Evolutionary conservation across 2,113 vertebrate genomes (phyloP).

Genomic region (Tachysurus vachellii): DNA sequence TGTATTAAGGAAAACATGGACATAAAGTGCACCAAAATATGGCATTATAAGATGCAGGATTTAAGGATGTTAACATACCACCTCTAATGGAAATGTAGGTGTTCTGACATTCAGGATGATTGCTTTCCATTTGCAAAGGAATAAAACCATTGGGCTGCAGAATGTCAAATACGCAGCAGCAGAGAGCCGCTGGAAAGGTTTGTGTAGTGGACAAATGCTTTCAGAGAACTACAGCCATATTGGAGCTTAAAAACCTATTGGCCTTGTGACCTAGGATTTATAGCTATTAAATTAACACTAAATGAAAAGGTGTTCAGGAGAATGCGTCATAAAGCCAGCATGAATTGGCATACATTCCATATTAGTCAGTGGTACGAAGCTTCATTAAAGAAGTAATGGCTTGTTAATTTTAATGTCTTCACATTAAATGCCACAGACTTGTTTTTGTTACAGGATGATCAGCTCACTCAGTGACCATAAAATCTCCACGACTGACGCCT

Average conservation of each 20-base stretch:
- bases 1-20: neutral
- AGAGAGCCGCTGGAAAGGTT: neutral
- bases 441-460: constrained; percentile 24
- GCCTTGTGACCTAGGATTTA: neutral
- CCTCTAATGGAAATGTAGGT: neutral
- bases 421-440: constrained; percentile 13
- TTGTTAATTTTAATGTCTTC: constrained; percentile 35
- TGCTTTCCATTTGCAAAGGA: constrained; percentile 25
- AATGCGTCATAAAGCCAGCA: neutral
- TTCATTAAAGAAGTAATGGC: neutral
- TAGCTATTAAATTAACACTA: constrained; percentile 30
- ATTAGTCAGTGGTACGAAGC: constrained; percentile 16
- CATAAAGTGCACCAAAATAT: constrained; percentile 6
- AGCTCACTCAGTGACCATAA: constrained; percentile 23
- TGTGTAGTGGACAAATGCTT: neutral
- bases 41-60: neutral
- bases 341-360: neutral
- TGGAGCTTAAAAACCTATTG: neutral
- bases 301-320: neutral
- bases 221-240: neutral
- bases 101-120: constrained; percentile 9
- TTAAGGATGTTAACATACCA: neutral
- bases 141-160: constrained; percentile 7
- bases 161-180: neutral
- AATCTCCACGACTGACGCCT: constrained; percentile 3